Conservation (phyloP, 2,888 invertebrate species). For the Carcina quercana region DNA sequence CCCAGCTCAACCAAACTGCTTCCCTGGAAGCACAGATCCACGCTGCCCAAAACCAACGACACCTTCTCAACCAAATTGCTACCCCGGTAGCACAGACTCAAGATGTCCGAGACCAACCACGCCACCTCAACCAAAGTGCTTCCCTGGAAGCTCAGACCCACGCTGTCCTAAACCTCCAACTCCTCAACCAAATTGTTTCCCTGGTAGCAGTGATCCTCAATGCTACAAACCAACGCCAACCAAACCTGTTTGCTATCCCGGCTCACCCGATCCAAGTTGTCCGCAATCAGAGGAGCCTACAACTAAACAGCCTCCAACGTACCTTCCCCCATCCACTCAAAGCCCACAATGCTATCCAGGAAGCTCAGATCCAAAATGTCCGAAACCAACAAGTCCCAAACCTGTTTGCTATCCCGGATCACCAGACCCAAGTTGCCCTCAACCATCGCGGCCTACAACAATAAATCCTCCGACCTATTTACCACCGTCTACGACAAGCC, state of each 20-base stretch:
- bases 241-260: constrained; percentile 20
- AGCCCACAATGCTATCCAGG: constrained; percentile 31
- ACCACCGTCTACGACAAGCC: constrained; percentile 16
- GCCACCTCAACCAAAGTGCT: constrained; percentile 15
- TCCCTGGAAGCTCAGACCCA: constrained; percentile 22
- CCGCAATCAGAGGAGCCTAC: constrained; percentile 17
- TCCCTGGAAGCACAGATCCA: constrained; percentile 29
- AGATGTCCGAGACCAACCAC: constrained; percentile 25
- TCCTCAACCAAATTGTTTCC: constrained; percentile 23
- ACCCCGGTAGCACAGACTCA: constrained; percentile 20
- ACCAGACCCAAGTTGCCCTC: constrained; percentile 18
- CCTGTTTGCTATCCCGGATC: constrained; percentile 23
- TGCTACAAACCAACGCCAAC: constrained; percentile 23
- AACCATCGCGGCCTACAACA: constrained; percentile 18
- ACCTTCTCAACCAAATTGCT: constrained; percentile 13
- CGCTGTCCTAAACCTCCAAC: constrained; percentile 12
- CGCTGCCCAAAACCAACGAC: constrained; percentile 14
- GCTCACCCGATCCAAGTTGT: constrained; percentile 29
- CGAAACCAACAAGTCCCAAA: constrained; percentile 25
- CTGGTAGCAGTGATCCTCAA: constrained; percentile 31
- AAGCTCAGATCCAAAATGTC: constrained; percentile 21
- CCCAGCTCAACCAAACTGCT: constrained; percentile 20
- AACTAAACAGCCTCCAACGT: constrained; percentile 15
- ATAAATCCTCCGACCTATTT: constrained; percentile 16
- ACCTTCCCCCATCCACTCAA: constrained; percentile 20